Evolutionary conservation across 2,113 vertebrate species (phyloP), one percentile per base, ranked within the genome.

Genomic region (Larimichthys crocea): DNA sequence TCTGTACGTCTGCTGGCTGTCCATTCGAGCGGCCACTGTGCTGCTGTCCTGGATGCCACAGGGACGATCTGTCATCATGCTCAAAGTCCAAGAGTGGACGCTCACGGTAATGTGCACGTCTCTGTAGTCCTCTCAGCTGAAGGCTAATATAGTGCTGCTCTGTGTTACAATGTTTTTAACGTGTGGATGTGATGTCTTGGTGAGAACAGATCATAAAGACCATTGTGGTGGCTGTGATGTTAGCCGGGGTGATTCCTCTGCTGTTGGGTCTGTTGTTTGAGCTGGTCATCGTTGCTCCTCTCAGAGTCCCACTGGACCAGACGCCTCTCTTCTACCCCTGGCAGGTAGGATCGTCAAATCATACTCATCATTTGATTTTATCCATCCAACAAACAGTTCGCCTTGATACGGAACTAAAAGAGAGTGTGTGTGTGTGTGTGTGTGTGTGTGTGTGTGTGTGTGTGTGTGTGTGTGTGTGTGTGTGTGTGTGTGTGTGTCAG

Each of bases 21-120:
- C 96, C 19, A 97, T 99, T 68, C 93, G 98, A 68, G 98, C 96
- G 0, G 94, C 97, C 89, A 99, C 97, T 0, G 96, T 99, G 70
- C 78, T 99, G 55, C 95, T 98, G 2, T 98, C 98, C 44, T 99
- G 98, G 98, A 98, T 99, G 97, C 98, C 98, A 0, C 97, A 99
- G 89, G 98, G 98, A 10, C 97, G 96, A 8, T 94, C 91, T 22
- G 95, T 97, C 71, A 98, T 99, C 83, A 93, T 98, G 86, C 90
- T 97, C 89, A 99, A 99, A 92, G 96, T 98, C 52, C 98, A 97
- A 40, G 98, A 99, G 90, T 99, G 98, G 98, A 97, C 97, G 7
- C 95, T 99, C 59, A 98, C 97, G 97, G 98, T 99, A 86, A 69
- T 12, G 73, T 40, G 0, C 10, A 40, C n/a, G 16, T 56, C 14